Conservation (phyloP, 2,797 vertebrate species). For the Perodicticus potto region DNA sequence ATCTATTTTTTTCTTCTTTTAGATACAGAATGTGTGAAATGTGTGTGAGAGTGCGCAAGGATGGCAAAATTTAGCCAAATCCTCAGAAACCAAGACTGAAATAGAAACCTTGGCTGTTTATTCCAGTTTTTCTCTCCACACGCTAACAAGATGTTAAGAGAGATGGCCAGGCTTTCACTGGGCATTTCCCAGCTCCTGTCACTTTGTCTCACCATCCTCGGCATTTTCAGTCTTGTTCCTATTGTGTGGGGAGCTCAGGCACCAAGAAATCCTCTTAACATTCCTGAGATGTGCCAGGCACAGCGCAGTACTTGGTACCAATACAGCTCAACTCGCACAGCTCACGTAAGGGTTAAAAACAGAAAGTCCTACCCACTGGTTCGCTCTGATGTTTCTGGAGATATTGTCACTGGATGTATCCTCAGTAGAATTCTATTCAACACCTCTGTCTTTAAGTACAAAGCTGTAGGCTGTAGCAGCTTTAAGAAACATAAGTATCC, state of each 20-base stretch:
- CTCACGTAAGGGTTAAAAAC: conserved; percentile 87
- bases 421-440: conserved; percentile 96
- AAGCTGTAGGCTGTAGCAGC: conserved; percentile 92
- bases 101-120: background rate
- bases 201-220: background rate
- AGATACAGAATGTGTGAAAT: background rate
- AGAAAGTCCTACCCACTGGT: conserved; percentile 88
- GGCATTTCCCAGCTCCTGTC: conserved; percentile 11
- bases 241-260: background rate
- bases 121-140: background rate
- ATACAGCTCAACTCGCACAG: conserved; percentile 69
- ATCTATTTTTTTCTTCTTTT: background rate
- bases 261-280: conserved; percentile 35
- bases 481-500: conserved; percentile 97
- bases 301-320: background rate
- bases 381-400: conserved; percentile 91
- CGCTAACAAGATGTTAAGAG: background rate
- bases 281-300: conserved; percentile 48
- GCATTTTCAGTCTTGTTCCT: background rate
- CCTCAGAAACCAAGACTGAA: background rate
- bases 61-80: background rate
- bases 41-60: background rate
- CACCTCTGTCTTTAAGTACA: conserved; percentile 96
- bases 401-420: conserved; percentile 96
- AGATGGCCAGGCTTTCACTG: background rate